phyloP scores from a whole-genome alignment of 2,888 invertebrate genomes.

The Dryobota labecula region DNA sequence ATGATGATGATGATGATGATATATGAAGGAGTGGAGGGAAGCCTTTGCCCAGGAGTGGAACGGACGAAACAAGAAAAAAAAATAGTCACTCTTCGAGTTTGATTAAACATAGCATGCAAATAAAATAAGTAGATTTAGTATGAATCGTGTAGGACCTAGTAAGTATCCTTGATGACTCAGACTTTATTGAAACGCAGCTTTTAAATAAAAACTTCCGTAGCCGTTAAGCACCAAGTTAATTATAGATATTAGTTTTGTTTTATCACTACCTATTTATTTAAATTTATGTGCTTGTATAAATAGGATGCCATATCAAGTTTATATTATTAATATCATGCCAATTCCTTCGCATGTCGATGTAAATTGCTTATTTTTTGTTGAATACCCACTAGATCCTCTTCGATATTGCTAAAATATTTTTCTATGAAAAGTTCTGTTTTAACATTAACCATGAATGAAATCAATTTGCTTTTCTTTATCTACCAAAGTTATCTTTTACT shows the following conservation, averaged over 20 bases:
- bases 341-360: constrained; percentile 14
- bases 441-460: background rate
- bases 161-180: constrained; percentile 27
- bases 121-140: background rate
- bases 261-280: constrained; percentile 14
- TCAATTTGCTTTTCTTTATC: accelerated
- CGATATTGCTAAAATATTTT: background rate
- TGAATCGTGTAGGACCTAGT: background rate
- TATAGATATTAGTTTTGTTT: constrained; percentile 15
- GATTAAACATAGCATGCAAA: background rate
- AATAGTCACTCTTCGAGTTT: background rate
- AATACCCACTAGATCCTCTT: background rate
- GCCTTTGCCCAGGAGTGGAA: background rate
- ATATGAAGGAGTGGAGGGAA: too few species aligned
- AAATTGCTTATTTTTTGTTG: background rate
- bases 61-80: background rate
- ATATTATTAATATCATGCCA: constrained; percentile 3
- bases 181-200: background rate
- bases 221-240: constrained; percentile 17
- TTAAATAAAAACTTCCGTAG: constrained; percentile 18
- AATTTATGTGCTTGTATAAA: background rate
- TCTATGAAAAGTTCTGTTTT: background rate
- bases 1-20: too few species aligned
- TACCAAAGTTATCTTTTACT: background rate
- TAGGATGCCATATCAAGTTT: background rate